Conservation (phyloP, 2,113 vertebrate genomes). For the Cheilinus undulatus region DNA sequence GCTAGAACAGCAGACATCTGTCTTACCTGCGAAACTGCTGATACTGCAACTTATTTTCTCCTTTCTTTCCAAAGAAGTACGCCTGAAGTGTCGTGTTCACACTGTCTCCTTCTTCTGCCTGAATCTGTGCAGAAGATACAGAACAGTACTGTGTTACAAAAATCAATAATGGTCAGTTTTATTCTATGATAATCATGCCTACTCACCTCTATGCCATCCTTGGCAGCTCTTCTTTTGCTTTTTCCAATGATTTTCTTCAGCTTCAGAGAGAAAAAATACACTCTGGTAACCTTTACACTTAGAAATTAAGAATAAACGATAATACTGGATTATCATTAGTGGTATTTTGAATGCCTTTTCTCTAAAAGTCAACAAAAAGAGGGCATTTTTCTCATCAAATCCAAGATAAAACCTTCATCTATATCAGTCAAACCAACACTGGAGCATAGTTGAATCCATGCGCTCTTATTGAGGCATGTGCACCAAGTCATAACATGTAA, state of each 20-base stretch:
- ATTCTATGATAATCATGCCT: not conserved
- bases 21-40: slow-evolving; percentile 90
- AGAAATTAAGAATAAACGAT: not conserved
- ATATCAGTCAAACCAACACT: slow-evolving; percentile 5
- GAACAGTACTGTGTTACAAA: not conserved
- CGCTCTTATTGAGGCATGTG: slow-evolving; percentile 21
- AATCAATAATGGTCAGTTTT: not conserved
- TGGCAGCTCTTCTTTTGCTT: slow-evolving; percentile 81
- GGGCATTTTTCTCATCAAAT: not conserved
- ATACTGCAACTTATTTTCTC: slow-evolving; percentile 91
- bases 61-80: slow-evolving; percentile 92
- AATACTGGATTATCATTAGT: too few relatives aligned
- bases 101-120: slow-evolving; percentile 51
- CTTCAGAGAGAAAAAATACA: slow-evolving; percentile 75
- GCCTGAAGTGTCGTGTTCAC: slow-evolving; percentile 92
- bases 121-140: slow-evolving; percentile 43
- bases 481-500: slow-evolving; percentile 32
- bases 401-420: not conserved
- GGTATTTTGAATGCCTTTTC: not conserved
- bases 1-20: not conserved
- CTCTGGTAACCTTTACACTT: not conserved
- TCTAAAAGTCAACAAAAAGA: slow-evolving; percentile 9
- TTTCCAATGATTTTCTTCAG: slow-evolving; percentile 94
- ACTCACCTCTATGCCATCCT: slow-evolving; percentile 70
- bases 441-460: slow-evolving; percentile 32